These are phyloP conservation scores for Sinhomidia bicolor DNA, from an alignment of 2,888 invertebrate genomes.

Conservation along the genomic window DNA sequence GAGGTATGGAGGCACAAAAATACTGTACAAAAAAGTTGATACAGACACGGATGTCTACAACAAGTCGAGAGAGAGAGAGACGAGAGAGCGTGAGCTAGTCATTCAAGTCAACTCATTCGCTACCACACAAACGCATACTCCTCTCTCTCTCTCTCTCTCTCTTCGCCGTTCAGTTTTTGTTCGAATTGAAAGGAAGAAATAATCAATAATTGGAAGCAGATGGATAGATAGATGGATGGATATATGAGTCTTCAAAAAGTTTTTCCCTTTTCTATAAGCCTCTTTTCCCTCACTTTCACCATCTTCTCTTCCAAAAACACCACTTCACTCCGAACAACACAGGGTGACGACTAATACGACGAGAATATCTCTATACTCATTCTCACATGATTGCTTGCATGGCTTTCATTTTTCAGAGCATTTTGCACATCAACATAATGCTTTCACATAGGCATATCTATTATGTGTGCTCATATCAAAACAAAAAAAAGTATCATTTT, in stretches of 20 bases:
- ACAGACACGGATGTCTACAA: slow-evolving; percentile 3
- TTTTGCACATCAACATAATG: no score
- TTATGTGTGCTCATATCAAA: no score
- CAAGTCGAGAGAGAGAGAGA: slow-evolving; percentile 9
- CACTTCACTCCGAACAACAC: neutral
- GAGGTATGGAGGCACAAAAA: neutral
- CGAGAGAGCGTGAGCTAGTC: slow-evolving; percentile 39
- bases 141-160: no score
- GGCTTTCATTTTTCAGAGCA: no score
- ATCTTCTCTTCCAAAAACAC: slow-evolving; percentile 9
- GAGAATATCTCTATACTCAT: no score
- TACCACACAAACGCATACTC: slow-evolving; percentile 21
- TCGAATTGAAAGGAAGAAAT: slow-evolving; percentile 74
- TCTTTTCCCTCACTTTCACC: slow-evolving; percentile 22
- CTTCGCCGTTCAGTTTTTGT: slow-evolving; percentile 48
- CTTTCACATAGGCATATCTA: no score
- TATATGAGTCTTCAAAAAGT: slow-evolving; percentile 77
- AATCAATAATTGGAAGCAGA: slow-evolving; percentile 80
- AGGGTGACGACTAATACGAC: no score
- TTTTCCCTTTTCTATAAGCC: slow-evolving; percentile 39
- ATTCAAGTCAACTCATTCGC: slow-evolving; percentile 46
- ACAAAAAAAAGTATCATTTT: no score
- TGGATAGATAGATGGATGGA: slow-evolving; percentile 32
- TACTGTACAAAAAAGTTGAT: neutral
- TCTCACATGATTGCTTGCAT: no score